Percentiles rank a stretch among this genome's conserved stretches.
phyloP scores from a whole-genome alignment of 2,113 vertebrate species.

The Neotoma lepida region DNA sequence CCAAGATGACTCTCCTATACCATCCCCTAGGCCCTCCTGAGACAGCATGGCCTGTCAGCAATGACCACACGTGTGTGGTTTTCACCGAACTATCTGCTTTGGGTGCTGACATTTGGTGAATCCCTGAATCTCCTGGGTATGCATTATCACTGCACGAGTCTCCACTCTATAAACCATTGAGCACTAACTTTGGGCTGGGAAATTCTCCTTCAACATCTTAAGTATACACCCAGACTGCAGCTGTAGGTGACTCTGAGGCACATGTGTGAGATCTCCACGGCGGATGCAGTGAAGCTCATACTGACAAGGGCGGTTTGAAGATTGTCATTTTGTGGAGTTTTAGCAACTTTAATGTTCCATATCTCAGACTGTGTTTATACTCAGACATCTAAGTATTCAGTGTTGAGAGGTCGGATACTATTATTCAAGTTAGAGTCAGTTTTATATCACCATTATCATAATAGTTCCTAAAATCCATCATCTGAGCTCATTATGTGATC shows the following conservation, averaged over 20 bases:
- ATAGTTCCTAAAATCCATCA: slow-evolving; percentile 27
- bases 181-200: background rate
- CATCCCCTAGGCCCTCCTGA: background rate
- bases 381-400: slow-evolving; percentile 27
- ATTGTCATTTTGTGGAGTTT: slow-evolving; percentile 17
- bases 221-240: background rate
- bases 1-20: background rate
- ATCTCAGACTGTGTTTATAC: background rate
- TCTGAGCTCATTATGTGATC: slow-evolving; percentile 19
- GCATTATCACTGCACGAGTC: background rate
- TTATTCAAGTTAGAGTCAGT: background rate
- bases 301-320: background rate
- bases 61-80: background rate
- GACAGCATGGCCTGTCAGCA: too few species aligned
- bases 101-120: background rate
- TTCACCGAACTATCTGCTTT: background rate
- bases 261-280: background rate
- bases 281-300: background rate
- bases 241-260: background rate
- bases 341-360: slow-evolving; percentile 2
- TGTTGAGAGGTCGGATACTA: background rate
- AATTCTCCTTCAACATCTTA: background rate
- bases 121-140: background rate
- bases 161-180: background rate
- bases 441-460: slow-evolving; percentile 7